phyloP scores from a whole-genome alignment of 2,888 invertebrate species.

The Hofmannophila pseudospretella region DNA sequence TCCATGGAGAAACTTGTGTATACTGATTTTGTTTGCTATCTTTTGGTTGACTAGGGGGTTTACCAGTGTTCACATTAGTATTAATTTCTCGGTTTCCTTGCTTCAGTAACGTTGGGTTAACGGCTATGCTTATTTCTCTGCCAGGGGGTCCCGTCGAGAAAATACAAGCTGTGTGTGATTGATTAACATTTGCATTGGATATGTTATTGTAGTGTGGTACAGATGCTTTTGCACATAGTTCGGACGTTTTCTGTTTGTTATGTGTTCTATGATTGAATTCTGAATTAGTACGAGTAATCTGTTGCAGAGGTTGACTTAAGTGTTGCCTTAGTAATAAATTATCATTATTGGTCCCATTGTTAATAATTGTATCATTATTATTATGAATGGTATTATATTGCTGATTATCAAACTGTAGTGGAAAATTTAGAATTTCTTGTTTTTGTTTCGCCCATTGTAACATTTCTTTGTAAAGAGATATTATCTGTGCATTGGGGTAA shows the following conservation, averaged over 20 bases:
- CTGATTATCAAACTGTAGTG: background rate
- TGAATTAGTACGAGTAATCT: background rate
- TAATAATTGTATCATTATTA: no score
- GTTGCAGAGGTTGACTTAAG: background rate
- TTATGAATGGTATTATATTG: background rate
- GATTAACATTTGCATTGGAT: background rate
- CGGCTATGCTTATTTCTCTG: slow-evolving; percentile 24
- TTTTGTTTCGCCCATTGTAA: slow-evolving; percentile 30
- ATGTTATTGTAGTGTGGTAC: background rate
- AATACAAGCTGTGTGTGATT: slow-evolving; percentile 8
- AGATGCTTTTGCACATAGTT: background rate
- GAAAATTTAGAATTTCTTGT: slow-evolving; percentile 7
- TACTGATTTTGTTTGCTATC: background rate
- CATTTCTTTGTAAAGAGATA: slow-evolving; percentile 27
- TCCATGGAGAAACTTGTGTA: background rate
- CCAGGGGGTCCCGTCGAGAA: slow-evolving; percentile 25
- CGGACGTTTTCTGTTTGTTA: background rate
- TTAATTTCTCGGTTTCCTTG: background rate
- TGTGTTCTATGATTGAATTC: no score
- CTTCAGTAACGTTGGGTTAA: slow-evolving; percentile 2
- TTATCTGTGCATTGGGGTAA: slow-evolving; percentile 17
- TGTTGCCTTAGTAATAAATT: background rate
- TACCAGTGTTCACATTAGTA: background rate
- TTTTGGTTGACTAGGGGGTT: background rate
- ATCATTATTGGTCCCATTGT: no score